Base-by-base conservation (phyloP, 2,888 invertebrate species). In the Oasisia sp. region DNA sequence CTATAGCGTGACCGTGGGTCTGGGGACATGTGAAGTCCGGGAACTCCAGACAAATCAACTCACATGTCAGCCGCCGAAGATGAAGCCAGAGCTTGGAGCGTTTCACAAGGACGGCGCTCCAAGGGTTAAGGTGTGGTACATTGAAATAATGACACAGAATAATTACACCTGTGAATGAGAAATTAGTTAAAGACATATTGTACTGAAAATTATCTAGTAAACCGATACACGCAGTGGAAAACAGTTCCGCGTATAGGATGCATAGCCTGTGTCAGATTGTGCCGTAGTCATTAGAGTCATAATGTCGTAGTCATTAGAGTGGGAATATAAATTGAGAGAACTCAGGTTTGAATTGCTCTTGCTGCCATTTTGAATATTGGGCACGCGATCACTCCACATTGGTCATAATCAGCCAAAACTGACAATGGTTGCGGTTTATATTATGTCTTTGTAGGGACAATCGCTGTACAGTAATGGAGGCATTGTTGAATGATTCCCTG, bases 1-100 rank as follows among this genome's bases (percentile, higher is more conserved):
- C 89, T 93, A 93, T 91, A 89, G 7, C 4, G 91, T 93, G 9
- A 91, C 45, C 8, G 91, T 93, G 27, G 93, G 93, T 12, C 74
- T 32, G 44, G 92, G 89, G n/a, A 14, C 12, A 19, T 93, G 93
- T 89, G 89, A 89, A 32, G 91, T 92, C 1, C 44, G 92, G 4
- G 45, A 90, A 19, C 32, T 93, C 11, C 32, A 92, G 3, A 91
- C 74, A 44, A 93, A 92, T 91, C 50, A 89, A 32, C 32, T 93
- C 11, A 14, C 89, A 5, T 93, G 93, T 89, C 58, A 9, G 19
- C 93, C 93, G 32, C 93, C 93, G 12, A 89, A 74, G 0, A 89
- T 32, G 7, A 91, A 93, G 50, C 93, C 93, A n/a, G 4, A 19
- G 74, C 74, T 74, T 3, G 74, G 74, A 19, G 19, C 27, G n/a